Base-by-base conservation (phyloP, 2,797 vertebrate genomes). In the Gallinago solitaria region DNA sequence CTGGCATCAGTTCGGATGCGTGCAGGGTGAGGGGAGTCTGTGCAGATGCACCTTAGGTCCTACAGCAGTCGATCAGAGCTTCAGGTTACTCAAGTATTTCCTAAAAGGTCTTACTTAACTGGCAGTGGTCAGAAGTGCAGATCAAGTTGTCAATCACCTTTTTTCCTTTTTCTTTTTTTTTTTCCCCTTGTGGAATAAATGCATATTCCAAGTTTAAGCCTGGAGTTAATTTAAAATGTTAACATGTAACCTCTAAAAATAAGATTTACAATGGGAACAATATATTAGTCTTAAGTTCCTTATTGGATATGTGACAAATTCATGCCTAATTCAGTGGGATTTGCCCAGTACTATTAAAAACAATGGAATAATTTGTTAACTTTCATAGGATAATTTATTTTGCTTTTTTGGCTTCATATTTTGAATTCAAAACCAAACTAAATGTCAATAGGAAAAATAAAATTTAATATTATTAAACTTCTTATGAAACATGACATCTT, bases 361-460 rank as follows among this genome's bases (percentile, higher is more conserved):
- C 97, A 97, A 94, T 87, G 85, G 76, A 93, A 78, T 94, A 95
- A 94, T 97, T 97, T 97, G 79, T 95, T 93, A 84, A 80, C 89
- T 97, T 98, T 95, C 88, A 65, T 59, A 80, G 90, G 80, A 91
- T 96, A 73, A 91, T 95, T 96, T 87, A 70, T 92, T 96, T 94
- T 96, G 41, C 65, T 56, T 92, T 93, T 93, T 88, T 94, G 88
- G 84, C 90, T 97, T 93, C 28, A 0, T 87, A 77, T 90, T 85
- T 95, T 89, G 45, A 96, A 94, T 96, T 96, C 83, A 96, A 97
- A 96, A 90, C 70, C 67, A 89, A 95, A 89, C 51, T 90, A 82
- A 96, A 94, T 92, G 90, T 95, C 95, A 96, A 67, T 94, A 88
- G 75, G 88, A 95, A 95, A 93, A 96, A 83, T 81, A 78, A 89